Percentiles rank a stretch among this genome's conserved stretches.
Evolutionary conservation across 2,888 invertebrate species (phyloP).

Genomic region (Harpagoxenus sublaevis): DNA sequence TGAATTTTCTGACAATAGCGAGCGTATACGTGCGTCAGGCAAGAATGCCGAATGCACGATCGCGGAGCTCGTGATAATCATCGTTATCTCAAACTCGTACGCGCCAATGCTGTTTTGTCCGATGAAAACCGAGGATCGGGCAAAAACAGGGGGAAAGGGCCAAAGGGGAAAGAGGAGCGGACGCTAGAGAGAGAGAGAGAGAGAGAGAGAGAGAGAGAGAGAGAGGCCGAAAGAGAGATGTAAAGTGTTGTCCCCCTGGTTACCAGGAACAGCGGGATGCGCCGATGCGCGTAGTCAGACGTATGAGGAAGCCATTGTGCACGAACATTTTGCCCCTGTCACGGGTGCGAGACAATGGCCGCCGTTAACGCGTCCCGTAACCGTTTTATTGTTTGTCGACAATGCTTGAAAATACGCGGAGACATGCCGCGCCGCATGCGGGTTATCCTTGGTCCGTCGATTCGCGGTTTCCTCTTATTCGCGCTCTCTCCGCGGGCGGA

Average conservation of each 20-base stretch:
- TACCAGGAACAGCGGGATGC: conserved; percentile 61
- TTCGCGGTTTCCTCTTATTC: conserved; percentile 60
- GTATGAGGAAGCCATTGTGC: conserved; percentile 76
- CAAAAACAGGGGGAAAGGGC: conserved; percentile 39
- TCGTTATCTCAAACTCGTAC: conserved; percentile 53
- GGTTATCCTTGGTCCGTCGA: conserved; percentile 67
- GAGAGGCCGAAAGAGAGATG: conserved; percentile 32
- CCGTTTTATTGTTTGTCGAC: conserved; percentile 83
- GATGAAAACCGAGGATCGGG: conserved; percentile 44
- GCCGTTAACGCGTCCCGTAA: conserved; percentile 82
- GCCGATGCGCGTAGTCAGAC: conserved; percentile 61
- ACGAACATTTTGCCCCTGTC: conserved; percentile 77
- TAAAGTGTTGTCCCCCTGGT: conserved; percentile 56
- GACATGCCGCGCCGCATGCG: conserved; percentile 60
- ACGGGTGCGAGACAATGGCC: conserved; percentile 80
- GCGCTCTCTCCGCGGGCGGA: conserved; percentile 17
- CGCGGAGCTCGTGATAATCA: conserved; percentile 37
- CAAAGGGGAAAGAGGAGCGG: neutral
- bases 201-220: neutral
- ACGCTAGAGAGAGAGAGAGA: neutral
- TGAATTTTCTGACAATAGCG: conserved; percentile 22
- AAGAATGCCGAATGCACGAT: conserved; percentile 49
- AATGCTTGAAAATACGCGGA: conserved; percentile 78
- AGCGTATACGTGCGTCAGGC: conserved; percentile 7
- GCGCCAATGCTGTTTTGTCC: conserved; percentile 44